Base-by-base conservation (phyloP, 1,140 invertebrate genomes). In the Zaprionus davidi region DNA sequence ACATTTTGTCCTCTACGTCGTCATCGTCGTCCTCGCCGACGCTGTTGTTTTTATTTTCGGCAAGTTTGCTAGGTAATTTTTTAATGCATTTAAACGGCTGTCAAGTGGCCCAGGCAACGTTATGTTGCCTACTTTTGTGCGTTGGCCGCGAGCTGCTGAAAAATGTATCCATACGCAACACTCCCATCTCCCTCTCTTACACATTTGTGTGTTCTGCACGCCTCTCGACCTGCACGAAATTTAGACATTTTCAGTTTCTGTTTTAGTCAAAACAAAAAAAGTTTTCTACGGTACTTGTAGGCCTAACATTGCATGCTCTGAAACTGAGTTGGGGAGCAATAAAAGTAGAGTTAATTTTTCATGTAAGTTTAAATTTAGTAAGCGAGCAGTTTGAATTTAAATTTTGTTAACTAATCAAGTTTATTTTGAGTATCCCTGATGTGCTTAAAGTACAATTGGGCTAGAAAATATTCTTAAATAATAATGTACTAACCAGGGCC, bases 21-120 rank as follows among this genome's bases (percentile, higher is more conserved):
- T n/a, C 22, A 15, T 51, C 5, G 4, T 17, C 55, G 17, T 15
- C 60, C 13, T 15, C n/a, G 28, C 38, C n/a, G 11, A 5, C 13
- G 2, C 9, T 65, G 15, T 71, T 75, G 31, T 49, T 56, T 65
- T 66, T 60, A 56, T 63, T 76, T 69, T 51, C 51, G 57, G 62
- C 56, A 34, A 71, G 58, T 71, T 71, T 71, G 44, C 51, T 79
- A 63, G 71, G 82, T 85, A 85, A 85, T 87, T 85, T 85, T 85
- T 85, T 87, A 85, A 85, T 85, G 79, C 82, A 82, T 87, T 85
- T 85, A 87, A 85, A 85, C 76, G 82, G 82, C 82, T 87, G 82
- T 87, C 83, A 85, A 85, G 82, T 85, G 82, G 79, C 83, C 71
- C 71, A 78, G 26, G 38, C 31, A 13, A 44, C 59, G 34, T 59